These are phyloP conservation scores for Anodontia alba DNA, from an alignment of 2,888 invertebrate genomes.

Conservation along the genomic window DNA sequence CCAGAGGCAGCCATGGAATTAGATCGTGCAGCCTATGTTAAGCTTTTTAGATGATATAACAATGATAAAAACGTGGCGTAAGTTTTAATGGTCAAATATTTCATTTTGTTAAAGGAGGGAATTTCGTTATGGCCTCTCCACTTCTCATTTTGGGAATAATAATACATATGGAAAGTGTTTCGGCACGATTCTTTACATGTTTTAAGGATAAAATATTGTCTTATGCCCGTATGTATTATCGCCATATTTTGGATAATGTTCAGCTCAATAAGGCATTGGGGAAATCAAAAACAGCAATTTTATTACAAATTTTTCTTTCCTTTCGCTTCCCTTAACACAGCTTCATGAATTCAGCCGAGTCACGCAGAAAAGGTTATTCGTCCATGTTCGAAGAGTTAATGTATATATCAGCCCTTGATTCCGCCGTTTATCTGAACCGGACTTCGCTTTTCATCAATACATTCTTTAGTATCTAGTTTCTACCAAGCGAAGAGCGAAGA, in stretches of 20 bases:
- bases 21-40: constrained; percentile 41
- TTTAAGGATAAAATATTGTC: constrained; percentile 11
- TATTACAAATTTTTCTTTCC: not conserved
- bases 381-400: no score
- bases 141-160: constrained; percentile 17
- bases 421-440: no score
- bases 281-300: constrained; percentile 14
- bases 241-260: constrained; percentile 5
- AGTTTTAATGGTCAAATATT: constrained; percentile 55
- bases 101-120: constrained; percentile 34
- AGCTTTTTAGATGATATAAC: constrained; percentile 46
- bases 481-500: no score
- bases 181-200: constrained; percentile 14
- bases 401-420: no score
- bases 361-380: no score
- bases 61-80: constrained; percentile 41
- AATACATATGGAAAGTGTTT: constrained; percentile 22
- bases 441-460: no score
- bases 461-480: no score
- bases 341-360: no score
- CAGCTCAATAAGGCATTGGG: not conserved
- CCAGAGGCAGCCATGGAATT: constrained; percentile 43
- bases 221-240: constrained; percentile 6
- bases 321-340: no score
- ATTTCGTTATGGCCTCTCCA: constrained; percentile 10